Evolutionary conservation across 2,797 vertebrate genomes (phyloP).

Genomic region (Pipistrellus kuhlii): DNA sequence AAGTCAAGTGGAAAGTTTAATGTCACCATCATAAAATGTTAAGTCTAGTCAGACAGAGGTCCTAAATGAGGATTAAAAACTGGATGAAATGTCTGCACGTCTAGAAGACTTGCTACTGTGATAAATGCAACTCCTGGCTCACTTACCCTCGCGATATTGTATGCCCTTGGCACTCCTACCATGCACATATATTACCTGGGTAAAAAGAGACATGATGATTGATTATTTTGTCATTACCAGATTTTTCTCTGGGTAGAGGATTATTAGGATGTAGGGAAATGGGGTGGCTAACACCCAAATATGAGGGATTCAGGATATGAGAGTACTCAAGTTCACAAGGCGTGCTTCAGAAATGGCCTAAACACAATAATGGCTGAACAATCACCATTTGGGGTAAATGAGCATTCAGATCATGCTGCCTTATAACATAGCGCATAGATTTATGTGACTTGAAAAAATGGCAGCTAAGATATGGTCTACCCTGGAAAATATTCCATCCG

Average conservation of each 20-base stretch:
- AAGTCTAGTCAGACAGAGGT: not conserved
- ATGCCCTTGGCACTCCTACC: not conserved
- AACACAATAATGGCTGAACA: not conserved
- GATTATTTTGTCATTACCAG: not conserved
- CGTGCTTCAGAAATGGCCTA: not conserved
- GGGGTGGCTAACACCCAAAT: not conserved
- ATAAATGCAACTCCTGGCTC: not conserved
- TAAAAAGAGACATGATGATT: not conserved
- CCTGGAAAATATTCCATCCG: not conserved
- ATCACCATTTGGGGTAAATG: fast-evolving
- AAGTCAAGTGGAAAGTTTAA: not conserved
- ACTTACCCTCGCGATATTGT: too few species aligned
- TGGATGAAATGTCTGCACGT: not conserved
- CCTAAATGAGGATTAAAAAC: not conserved
- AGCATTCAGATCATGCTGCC: not conserved
- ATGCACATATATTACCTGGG: not conserved
- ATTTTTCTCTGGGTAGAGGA: fast-evolving
- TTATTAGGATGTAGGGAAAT: not conserved
- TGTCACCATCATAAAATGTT: not conserved
- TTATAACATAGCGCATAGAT: not conserved
- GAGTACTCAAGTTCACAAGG: not conserved
- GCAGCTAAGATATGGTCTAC: not conserved
- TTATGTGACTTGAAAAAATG: not conserved
- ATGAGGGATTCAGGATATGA: not conserved
- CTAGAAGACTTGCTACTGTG: not conserved